phyloP scores from a whole-genome alignment of 2,888 invertebrate species.

The Microctonus brassicae region DNA sequence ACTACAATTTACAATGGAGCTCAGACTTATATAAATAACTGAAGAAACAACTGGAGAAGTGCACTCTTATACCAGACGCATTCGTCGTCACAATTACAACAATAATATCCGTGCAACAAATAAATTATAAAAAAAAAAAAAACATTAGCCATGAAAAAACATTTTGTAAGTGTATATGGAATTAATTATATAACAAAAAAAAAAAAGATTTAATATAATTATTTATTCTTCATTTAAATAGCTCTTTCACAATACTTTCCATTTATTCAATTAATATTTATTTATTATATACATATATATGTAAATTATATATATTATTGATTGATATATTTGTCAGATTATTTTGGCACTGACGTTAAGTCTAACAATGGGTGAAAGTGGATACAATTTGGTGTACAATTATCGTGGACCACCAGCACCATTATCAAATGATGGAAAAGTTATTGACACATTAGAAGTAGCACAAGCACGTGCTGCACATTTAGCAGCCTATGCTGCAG shows the following conservation, averaged over 20 bases:
- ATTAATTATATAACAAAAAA: too few species aligned
- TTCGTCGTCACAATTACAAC: slow-evolving; percentile 43
- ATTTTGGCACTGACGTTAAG: slow-evolving; percentile 27
- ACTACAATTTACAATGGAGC: slow-evolving; percentile 9
- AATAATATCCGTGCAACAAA: slow-evolving; percentile 42
- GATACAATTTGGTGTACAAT: slow-evolving; percentile 31
- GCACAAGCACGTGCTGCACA: slow-evolving; percentile 54
- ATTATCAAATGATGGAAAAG: slow-evolving; percentile 55
- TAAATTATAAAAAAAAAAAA: neutral
- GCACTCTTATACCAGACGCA: slow-evolving; percentile 50
- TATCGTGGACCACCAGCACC: slow-evolving; percentile 59
- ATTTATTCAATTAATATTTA: neutral
- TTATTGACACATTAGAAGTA: slow-evolving; percentile 61
- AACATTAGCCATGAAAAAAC: neutral
- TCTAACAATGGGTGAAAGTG: slow-evolving; percentile 25
- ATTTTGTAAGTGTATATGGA: slow-evolving; percentile 17
- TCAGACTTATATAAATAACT: slow-evolving; percentile 52
- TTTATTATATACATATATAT: too few species aligned
- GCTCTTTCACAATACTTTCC: neutral
- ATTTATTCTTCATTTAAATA: neutral
- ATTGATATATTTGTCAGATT: neutral
- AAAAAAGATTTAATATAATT: neutral
- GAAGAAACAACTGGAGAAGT: slow-evolving; percentile 44
- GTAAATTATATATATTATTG: neutral
- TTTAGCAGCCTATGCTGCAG: slow-evolving; percentile 53